Base-by-base conservation (phyloP, 2,888 invertebrate genomes). In the Eupithecia inturbata region DNA sequence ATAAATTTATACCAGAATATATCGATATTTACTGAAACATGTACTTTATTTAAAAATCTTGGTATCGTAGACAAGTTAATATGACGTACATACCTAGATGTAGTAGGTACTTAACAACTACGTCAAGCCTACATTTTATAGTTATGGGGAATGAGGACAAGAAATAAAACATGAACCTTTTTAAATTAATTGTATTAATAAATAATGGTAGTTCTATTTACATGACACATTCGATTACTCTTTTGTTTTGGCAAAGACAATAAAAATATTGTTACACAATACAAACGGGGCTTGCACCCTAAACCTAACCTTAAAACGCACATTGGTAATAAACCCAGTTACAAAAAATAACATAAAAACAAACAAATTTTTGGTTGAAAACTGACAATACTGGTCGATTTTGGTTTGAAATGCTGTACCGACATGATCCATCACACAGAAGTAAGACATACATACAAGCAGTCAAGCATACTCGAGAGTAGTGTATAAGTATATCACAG, bases 201-300 rank as follows among this genome's bases (percentile, higher is more conserved):
- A 94, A 94, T 94, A 94, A 94, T 94, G 94, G 94, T 94, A 94
- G 94, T 92, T 94, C 91, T 94, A 94, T 94, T 94, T 94, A 94
- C 94, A 94, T 94, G 94, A 94, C 94, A 94, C 94, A 93, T 92
- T 91, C 87, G 91, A 91, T 91, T 91, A 90, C 88, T 94, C 92
- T 93, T 91, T 94, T 93, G 93, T 94, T 94, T 94, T 94, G 94
- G 94, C 94, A 94, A 94, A 93, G 90, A 93, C 93, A 93, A 92
- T 92, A 89, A 94, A 90, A 92, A 91, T 92, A 94, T 92, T 90
- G 91, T 93, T 92, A 91, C 88, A 91, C 90, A 91, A 90, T 87
- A 89, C 82, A 85, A 86, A 82, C 83, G 83, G 84, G 85, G 78
- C 69, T 73, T 31, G 67, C 77, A 66, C 82, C 81, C 80, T 68